Percentiles rank a stretch among this genome's conserved stretches.
Evolutionary conservation across 2,888 invertebrate genomes (phyloP).

Genomic region (Pecten maximus): DNA sequence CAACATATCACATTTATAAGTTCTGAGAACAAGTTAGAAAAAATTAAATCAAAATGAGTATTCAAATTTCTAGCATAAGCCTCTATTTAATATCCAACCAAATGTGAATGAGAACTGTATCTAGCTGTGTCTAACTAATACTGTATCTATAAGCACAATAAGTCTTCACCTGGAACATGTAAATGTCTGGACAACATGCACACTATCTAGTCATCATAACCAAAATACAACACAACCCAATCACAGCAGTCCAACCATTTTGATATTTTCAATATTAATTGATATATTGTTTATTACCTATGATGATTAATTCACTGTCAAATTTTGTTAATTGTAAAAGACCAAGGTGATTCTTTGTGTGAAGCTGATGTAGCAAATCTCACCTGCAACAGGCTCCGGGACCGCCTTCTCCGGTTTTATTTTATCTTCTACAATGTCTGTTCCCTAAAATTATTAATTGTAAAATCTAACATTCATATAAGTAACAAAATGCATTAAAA

Average conservation of each 20-base stretch:
- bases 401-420: not conserved
- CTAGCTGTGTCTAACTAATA: not conserved
- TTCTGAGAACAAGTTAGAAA: not conserved
- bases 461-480: not conserved
- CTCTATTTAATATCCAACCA: not conserved
- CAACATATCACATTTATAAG: not conserved
- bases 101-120: not conserved
- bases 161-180: not conserved
- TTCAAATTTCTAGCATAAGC: not conserved
- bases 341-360: not conserved
- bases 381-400: constrained; percentile 4
- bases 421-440: not conserved
- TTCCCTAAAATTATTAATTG: not conserved
- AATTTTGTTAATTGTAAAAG: not conserved
- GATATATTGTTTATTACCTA: too few species aligned
- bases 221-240: not conserved
- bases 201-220: not conserved
- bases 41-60: not conserved
- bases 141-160: not conserved
- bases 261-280: not conserved
- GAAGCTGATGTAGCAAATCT: not conserved
- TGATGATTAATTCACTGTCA: too few species aligned
- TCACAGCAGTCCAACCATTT: not conserved
- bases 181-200: not conserved
- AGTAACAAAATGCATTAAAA: not conserved